A percentile compares a stretch with the other conserved stretches of the same genome.
Evolutionary conservation across 2,113 vertebrate genomes (phyloP).

Genomic region (Neodontobutis hainanensis): DNA sequence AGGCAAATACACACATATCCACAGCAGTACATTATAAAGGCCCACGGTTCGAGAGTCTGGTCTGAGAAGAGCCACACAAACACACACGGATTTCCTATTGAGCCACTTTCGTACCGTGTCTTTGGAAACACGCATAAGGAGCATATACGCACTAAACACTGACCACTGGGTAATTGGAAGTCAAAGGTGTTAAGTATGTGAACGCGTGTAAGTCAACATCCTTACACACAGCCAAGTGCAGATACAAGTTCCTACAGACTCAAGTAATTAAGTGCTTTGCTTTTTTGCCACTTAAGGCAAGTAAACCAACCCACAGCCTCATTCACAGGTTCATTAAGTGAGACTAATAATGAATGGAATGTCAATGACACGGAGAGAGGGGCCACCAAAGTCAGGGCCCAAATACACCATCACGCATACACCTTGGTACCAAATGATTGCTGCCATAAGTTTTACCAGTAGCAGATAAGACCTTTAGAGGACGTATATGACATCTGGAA

Average conservation of each 20-base stretch:
- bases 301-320: constrained; percentile 31
- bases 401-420: too few species aligned
- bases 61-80: constrained; percentile 36
- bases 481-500: too few species aligned
- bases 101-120: constrained; percentile 10
- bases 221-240: constrained; percentile 44
- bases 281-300: constrained; percentile 35
- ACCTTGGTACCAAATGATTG: too few species aligned
- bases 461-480: too few species aligned
- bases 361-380: constrained; percentile 2
- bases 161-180: constrained; percentile 23
- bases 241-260: constrained; percentile 50
- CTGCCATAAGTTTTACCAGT: too few species aligned
- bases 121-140: constrained; percentile 23
- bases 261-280: constrained; percentile 45
- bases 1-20: constrained; percentile 44
- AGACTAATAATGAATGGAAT: constrained; percentile 13
- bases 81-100: constrained; percentile 25
- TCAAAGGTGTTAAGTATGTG: constrained; percentile 24
- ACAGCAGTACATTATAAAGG: constrained; percentile 12
- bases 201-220: constrained; percentile 61
- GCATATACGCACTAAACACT: constrained; percentile 13
- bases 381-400: background rate
- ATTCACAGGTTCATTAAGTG: constrained; percentile 37
- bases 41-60: background rate